Base-by-base conservation (phyloP, 2,888 invertebrate species). In the Pseudococcus viburni region DNA sequence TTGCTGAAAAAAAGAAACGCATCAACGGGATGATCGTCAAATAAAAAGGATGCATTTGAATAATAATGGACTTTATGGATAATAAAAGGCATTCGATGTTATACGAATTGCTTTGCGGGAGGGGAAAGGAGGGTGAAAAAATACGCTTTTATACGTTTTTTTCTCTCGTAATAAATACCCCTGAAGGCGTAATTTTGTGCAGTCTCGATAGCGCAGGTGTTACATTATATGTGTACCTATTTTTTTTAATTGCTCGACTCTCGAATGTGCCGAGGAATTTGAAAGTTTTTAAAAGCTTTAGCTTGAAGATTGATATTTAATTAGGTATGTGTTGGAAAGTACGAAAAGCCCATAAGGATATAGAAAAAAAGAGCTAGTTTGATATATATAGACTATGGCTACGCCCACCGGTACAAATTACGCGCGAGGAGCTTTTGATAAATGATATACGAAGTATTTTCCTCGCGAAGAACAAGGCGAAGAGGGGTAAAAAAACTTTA, bases 51-150 rank as follows among this genome's bases (percentile, higher is more conserved):
- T 42, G 80, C 46, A 42, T 80, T 80, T 80, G 80, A 80, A 80
- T 80, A 19, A 80, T 80, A 80, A 80, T 80, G 80, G 80, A 80
- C 80, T 42, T 3, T 80, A 42, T 39, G 39, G 80, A 22, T 80
- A 42, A 80, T 80, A 80, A 80, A 80, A 80, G 80, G 42, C 46
- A 80, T 80, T 42, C 42, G 42, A 80, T 80, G 68, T 73, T 42
- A 19, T 42, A 42, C 26, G 26, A 33, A 33, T 33, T n/a, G 22
- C 7, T 46, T 26, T 77, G 51, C 46, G 5, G 46, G 19, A 59
- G 6, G 59, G 59, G 3, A 3, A 33, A 3, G 26, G 26, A 33
- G 3, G 26, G 15, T 33, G 15, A 73, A 73, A 73, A 73, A 33
- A 26, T n/a, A 80, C 17, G 5, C 6, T 80, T 42, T 80, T 42